These are phyloP conservation scores for Trichacis sp. DNA, from an alignment of 2,888 invertebrate species.

Conservation along the genomic window DNA sequence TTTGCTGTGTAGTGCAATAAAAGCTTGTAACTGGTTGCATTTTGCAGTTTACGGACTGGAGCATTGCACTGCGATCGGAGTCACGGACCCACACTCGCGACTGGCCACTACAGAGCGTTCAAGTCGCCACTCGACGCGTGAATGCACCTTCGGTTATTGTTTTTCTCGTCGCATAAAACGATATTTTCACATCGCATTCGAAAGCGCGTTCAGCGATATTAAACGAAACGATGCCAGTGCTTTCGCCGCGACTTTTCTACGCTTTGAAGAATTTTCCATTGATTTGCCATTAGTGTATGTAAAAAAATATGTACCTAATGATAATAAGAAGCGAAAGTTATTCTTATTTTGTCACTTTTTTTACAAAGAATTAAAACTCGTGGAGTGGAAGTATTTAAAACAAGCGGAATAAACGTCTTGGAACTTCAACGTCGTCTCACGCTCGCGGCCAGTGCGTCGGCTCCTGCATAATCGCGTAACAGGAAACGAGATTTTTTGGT, in stretches of 20 bases:
- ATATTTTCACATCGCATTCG: too few species aligned
- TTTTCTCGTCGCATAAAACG: neutral
- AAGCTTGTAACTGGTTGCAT: slow-evolving; percentile 39
- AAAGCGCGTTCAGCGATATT: too few species aligned
- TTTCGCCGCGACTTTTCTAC: too few species aligned
- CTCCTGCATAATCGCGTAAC: slow-evolving; percentile 16
- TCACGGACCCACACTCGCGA: slow-evolving; percentile 36
- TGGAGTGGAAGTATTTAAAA: too few species aligned
- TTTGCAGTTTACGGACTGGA: slow-evolving; percentile 39
- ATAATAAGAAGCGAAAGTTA: too few species aligned
- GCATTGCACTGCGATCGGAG: slow-evolving; percentile 39
- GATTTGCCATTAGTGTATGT: too few species aligned
- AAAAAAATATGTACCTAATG: too few species aligned
- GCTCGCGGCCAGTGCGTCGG: slow-evolving; percentile 34
- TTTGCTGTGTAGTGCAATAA: slow-evolving; percentile 37
- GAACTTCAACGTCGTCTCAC: slow-evolving; percentile 21
- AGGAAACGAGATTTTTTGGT: slow-evolving; percentile 31
- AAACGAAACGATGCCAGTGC: too few species aligned
- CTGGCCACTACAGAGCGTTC: slow-evolving; percentile 23
- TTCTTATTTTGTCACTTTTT: too few species aligned
- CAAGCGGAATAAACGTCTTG: too few species aligned
- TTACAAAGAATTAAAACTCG: too few species aligned
- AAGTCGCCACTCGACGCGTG: slow-evolving; percentile 12
- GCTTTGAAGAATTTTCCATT: too few species aligned
- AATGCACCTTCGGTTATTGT: neutral